phyloP scores from a whole-genome alignment of 2,888 invertebrate genomes.

The Acanthacorydalis orientalis region DNA sequence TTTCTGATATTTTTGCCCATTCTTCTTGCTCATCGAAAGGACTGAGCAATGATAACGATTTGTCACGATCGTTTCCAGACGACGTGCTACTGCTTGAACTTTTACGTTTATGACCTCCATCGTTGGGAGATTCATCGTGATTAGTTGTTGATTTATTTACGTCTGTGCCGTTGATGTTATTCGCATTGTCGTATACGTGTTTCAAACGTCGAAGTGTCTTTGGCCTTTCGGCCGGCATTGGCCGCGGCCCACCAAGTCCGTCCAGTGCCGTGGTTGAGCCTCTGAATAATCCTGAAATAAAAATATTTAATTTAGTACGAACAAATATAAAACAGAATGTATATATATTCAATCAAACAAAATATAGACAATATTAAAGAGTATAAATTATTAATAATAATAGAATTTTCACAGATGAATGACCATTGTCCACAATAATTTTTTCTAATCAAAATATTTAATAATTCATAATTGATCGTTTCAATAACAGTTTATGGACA shows the following conservation, averaged over 20 bases:
- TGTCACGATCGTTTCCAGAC: constrained; percentile 23
- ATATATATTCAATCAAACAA: no score
- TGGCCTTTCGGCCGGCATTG: constrained; percentile 49
- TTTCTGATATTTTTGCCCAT: constrained; percentile 92
- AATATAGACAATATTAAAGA: no score
- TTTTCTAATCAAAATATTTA: no score
- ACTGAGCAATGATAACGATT: constrained; percentile 49
- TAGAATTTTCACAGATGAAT: no score
- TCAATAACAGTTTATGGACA: no score
- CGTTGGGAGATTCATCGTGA: constrained; percentile 8
- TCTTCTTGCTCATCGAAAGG: constrained; percentile 90
- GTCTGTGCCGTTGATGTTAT: constrained; percentile 24
- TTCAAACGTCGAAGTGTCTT: constrained; percentile 58
- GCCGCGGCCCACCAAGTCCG: constrained; percentile 37
- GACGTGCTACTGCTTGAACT: constrained; percentile 21
- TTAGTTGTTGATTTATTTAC: constrained; percentile 7
- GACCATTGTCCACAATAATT: no score
- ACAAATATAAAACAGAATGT: no score
- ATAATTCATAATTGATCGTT: no score
- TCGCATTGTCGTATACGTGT: constrained; percentile 47
- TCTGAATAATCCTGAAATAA: constrained; percentile 57
- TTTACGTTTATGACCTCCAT: constrained; percentile 6
- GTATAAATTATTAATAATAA: no score
- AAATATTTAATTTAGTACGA: background rate
- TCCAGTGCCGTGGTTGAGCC: constrained; percentile 59